These are phyloP conservation scores for Drosophila parabipectinata DNA, from an alignment of 1,140 invertebrate species.

Conservation along the genomic window DNA sequence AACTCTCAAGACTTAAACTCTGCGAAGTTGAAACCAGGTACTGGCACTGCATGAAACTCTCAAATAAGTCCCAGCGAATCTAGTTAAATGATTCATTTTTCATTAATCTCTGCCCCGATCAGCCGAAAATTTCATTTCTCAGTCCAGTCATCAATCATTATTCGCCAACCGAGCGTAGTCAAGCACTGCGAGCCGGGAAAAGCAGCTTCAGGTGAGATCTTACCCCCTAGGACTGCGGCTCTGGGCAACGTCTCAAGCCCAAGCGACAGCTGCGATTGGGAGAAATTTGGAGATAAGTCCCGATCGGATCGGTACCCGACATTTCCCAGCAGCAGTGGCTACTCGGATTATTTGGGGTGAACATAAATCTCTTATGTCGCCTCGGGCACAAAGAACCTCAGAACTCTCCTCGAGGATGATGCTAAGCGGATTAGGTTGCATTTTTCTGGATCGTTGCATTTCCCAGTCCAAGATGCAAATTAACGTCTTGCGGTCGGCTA, in stretches of 20 bases:
- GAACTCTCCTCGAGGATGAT: conserved; percentile 22
- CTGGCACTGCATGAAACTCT: not conserved
- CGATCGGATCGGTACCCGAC: conserved; percentile 14
- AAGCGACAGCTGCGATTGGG: conserved; percentile 26
- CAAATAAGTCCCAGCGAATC: conserved; percentile 19
- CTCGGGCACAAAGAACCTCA: conserved; percentile 33
- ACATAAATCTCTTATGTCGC: conserved; percentile 53
- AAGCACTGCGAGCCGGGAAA: conserved; percentile 16
- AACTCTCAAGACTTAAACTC: conserved; percentile 9
- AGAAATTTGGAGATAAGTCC: conserved; percentile 29
- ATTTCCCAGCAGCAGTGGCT: conserved; percentile 22
- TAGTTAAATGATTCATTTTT: conserved; percentile 38
- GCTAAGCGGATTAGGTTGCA: conserved; percentile 69
- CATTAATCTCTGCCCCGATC: conserved; percentile 42
- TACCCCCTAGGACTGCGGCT: conserved; percentile 18
- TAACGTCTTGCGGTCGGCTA: conserved; percentile 26
- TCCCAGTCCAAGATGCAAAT: conserved; percentile 32
- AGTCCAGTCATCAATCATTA: conserved; percentile 51
- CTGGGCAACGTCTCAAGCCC: conserved; percentile 15
- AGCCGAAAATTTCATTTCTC: conserved; percentile 36
- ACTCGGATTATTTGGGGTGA: conserved; percentile 39
- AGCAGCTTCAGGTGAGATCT: conserved; percentile 10
- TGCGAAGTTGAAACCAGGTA: conserved; percentile 8
- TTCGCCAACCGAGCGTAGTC: conserved; percentile 28
- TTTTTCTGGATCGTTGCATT: conserved; percentile 58